These are phyloP conservation scores for Matsumurasca onukii DNA, from an alignment of 1,140 invertebrate genomes.

Conservation along the genomic window DNA sequence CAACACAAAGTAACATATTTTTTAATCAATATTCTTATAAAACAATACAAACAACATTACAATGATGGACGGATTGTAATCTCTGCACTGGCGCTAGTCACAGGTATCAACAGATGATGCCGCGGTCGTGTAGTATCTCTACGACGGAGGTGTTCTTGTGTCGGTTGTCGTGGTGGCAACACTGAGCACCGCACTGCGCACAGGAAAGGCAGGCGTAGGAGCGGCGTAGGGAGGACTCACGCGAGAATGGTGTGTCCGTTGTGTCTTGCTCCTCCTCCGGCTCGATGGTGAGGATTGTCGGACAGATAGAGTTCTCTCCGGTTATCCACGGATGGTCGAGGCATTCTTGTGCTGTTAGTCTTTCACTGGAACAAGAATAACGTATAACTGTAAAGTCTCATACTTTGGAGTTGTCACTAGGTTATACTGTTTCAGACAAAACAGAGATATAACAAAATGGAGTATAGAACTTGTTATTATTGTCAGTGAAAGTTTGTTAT, in stretches of 20 bases:
- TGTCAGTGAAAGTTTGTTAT: too few relatives aligned
- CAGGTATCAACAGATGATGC: conserved; percentile 36
- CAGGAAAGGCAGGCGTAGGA: conserved; percentile 24
- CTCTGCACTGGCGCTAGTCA: not conserved
- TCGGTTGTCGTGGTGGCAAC: conserved; percentile 29
- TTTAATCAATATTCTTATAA: too few relatives aligned
- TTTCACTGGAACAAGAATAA: conserved; percentile 40
- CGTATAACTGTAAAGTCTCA: not conserved
- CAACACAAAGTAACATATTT: too few relatives aligned
- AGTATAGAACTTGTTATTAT: too few relatives aligned
- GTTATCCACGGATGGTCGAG: conserved; percentile 62
- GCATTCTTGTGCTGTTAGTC: conserved; percentile 63
- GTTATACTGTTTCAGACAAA: not conserved
- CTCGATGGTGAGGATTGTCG: not conserved
- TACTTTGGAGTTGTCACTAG: not conserved
- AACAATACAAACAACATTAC: too few relatives aligned
- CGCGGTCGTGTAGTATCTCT: conserved; percentile 37
- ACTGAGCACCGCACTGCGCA: conserved; percentile 27
- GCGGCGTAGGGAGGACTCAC: not conserved
- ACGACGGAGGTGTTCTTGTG: conserved; percentile 33
- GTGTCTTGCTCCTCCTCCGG: not conserved
- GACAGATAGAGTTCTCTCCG: not conserved
- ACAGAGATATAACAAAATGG: not conserved
- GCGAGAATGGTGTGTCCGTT: not conserved
- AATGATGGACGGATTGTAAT: too few relatives aligned